Percentiles rank a stretch among this genome's conserved stretches.
Evolutionary conservation across 2,113 vertebrate species (phyloP).

Genomic region (Nanorana parkeri): DNA sequence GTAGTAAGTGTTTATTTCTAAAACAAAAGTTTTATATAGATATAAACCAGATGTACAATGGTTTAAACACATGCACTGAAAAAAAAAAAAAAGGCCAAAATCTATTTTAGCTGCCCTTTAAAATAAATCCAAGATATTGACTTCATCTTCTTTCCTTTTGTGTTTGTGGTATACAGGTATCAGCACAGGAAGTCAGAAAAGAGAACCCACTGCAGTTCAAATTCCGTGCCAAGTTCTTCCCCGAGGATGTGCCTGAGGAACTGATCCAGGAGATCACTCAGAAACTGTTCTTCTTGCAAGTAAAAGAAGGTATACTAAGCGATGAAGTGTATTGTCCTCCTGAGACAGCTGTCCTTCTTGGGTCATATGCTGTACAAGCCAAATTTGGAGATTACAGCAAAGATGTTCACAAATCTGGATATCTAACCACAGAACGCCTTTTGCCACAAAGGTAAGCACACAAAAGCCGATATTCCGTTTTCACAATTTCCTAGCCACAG

Average conservation of each 20-base stretch:
- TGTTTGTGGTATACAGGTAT: slow-evolving; percentile 75
- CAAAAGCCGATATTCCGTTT: background rate
- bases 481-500: background rate
- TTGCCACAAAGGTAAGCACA: slow-evolving; percentile 88
- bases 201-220: slow-evolving; percentile 93
- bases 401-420: slow-evolving; percentile 84
- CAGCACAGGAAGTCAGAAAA: slow-evolving; percentile 90
- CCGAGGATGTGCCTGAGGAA: slow-evolving; percentile 91
- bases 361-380: slow-evolving; percentile 93
- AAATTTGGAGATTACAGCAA: slow-evolving; percentile 93
- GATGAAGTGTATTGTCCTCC: slow-evolving; percentile 96
- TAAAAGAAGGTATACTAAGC: slow-evolving; percentile 89
- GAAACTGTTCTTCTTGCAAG: slow-evolving; percentile 96
- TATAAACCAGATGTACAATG: too few relatives aligned
- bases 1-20: too few relatives aligned
- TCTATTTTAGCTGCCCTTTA: too few relatives aligned
- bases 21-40: too few relatives aligned
- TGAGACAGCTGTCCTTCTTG: slow-evolving; percentile 93
- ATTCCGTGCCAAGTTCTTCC: slow-evolving; percentile 94
- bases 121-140: background rate
- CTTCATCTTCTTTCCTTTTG: background rate
- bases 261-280: slow-evolving; percentile 96
- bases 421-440: slow-evolving; percentile 87
- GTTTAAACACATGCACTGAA: too few relatives aligned
- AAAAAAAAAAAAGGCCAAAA: too few relatives aligned